Percentiles rank a stretch among this genome's conserved stretches.
phyloP scores from a whole-genome alignment of 53 echinoderm and acorn worm species.

The Arbacia lixula region DNA sequence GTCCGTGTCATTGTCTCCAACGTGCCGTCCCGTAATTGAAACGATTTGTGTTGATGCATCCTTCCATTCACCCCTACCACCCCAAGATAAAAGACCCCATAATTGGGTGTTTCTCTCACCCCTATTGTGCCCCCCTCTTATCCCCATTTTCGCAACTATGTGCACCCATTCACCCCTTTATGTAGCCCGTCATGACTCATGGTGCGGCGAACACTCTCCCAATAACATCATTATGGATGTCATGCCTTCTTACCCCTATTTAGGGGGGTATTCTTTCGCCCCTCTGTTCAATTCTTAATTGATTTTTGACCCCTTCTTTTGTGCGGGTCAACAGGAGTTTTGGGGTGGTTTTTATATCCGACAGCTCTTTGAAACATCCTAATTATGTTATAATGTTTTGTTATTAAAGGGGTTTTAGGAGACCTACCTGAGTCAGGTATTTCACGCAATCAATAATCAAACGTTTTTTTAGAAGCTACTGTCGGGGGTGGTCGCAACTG shows the following conservation, averaged over 20 bases:
- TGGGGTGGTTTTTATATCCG: neutral
- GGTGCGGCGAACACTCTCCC: no score
- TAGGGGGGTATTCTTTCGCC: no score
- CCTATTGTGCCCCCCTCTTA: conserved; percentile 14
- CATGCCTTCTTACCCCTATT: no score
- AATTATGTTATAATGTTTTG: conserved; percentile 14
- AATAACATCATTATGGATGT: no score
- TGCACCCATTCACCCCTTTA: conserved; percentile 8
- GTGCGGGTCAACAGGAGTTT: neutral
- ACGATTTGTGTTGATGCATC: conserved; percentile 15
- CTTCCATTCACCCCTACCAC: conserved; percentile 9
- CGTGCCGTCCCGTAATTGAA: conserved; percentile 1
- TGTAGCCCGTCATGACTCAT: neutral
- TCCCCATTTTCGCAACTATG: neutral
- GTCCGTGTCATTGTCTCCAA: conserved; percentile 2
- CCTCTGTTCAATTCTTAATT: no score
- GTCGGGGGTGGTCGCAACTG: no score
- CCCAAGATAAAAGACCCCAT: conserved; percentile 23
- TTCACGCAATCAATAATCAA: no score
- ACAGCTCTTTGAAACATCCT: neutral
- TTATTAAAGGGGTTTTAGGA: neutral
- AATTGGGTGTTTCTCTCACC: conserved; percentile 35
- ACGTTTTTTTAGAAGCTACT: no score
- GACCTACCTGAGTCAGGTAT: no score
- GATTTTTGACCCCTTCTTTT: conserved; percentile 15